phyloP scores from a whole-genome alignment of 2,888 invertebrate species.

The Zeuzera pyrina region DNA sequence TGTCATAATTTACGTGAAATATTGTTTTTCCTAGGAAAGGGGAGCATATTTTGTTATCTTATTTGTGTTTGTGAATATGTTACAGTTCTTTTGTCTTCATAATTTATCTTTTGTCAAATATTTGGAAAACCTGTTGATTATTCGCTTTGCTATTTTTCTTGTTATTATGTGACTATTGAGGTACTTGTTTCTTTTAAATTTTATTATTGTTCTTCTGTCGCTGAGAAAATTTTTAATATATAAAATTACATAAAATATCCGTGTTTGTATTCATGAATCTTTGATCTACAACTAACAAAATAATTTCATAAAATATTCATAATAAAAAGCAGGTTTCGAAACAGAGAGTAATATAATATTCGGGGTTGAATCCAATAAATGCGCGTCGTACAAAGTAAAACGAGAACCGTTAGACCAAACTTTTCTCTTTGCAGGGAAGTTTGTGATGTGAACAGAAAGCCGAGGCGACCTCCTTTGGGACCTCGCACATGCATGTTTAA shows the following conservation, averaged over 20 bases:
- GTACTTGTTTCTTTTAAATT: too few relatives aligned
- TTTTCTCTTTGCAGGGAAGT: slow-evolving; percentile 62
- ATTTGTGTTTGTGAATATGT: slow-evolving; percentile 40
- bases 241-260: too few relatives aligned
- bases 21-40: slow-evolving; percentile 43
- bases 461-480: slow-evolving; percentile 48
- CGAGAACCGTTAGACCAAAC: slow-evolving; percentile 50
- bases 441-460: slow-evolving; percentile 57
- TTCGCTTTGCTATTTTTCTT: too few relatives aligned
- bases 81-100: slow-evolving; percentile 28
- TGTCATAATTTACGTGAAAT: slow-evolving; percentile 62
- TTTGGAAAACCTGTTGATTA: slow-evolving; percentile 38
- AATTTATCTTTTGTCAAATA: slow-evolving; percentile 21
- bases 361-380: slow-evolving; percentile 29
- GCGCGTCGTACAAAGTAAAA: slow-evolving; percentile 48
- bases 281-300: too few relatives aligned
- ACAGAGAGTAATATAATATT: too few relatives aligned
- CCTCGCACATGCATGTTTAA: slow-evolving; percentile 63
- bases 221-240: too few relatives aligned
- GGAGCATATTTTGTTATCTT: slow-evolving; percentile 45
- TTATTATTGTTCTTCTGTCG: too few relatives aligned
- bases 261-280: too few relatives aligned
- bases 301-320: too few relatives aligned
- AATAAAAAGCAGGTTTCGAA: too few relatives aligned
- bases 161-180: too few relatives aligned